Evolutionary conservation across 2,797 vertebrate species (phyloP).

Genomic region (Vireo griseus): DNA sequence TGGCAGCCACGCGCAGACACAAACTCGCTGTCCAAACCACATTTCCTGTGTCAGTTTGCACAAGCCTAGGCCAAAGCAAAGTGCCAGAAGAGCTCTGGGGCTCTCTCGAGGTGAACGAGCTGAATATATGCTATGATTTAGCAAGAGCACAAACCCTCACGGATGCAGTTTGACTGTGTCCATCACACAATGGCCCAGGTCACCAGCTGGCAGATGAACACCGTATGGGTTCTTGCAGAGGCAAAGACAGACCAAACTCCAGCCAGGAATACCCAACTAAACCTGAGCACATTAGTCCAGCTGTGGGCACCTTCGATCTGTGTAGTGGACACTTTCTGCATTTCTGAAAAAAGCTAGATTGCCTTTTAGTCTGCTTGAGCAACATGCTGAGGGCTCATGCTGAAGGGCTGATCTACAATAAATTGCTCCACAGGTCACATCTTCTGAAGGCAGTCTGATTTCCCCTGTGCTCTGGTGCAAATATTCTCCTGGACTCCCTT

Average conservation of each 20-base stretch:
- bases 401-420: background rate
- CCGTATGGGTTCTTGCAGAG: background rate
- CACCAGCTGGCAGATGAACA: background rate
- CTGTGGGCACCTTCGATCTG: background rate
- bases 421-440: background rate
- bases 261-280: accelerated
- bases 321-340: background rate
- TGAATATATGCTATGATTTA: background rate
- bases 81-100: background rate
- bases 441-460: background rate
- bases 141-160: background rate
- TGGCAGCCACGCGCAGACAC: background rate
- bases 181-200: background rate
- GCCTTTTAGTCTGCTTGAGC: background rate
- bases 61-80: background rate
- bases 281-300: background rate
- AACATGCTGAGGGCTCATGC: background rate
- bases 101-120: background rate
- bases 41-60: background rate
- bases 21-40: background rate
- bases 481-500: background rate
- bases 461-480: background rate
- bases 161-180: background rate
- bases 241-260: background rate
- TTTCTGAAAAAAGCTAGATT: background rate